Evolutionary conservation across 2,797 vertebrate species (phyloP).

Genomic region (Sparus aurata): DNA sequence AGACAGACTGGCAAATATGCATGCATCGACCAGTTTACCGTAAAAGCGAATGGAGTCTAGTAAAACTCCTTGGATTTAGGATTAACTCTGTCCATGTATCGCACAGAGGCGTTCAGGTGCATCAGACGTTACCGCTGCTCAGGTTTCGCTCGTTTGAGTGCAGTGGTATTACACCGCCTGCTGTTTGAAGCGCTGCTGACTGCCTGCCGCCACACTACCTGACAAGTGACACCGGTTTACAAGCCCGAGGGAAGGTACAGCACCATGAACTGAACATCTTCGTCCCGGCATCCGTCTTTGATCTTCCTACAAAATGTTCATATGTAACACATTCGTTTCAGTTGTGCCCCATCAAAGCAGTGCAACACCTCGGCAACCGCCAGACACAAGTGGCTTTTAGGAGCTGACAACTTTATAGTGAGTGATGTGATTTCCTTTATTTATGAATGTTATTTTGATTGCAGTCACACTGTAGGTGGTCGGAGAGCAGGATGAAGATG

Average conservation of each 20-base stretch:
- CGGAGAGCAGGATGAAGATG: neutral
- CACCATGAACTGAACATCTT: neutral
- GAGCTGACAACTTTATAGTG: neutral
- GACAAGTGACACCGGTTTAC: neutral
- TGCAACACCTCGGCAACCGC: neutral
- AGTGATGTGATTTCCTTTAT: neutral
- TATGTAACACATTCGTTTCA: neutral
- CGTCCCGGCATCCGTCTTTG: neutral
- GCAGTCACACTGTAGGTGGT: neutral
- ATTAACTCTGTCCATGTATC: neutral
- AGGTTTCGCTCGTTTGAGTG: constrained; percentile 7
- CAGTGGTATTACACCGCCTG: neutral
- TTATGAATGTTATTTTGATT: neutral
- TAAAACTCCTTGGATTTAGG: neutral
- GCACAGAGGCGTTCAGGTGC: neutral
- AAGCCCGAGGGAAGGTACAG: too few relatives aligned
- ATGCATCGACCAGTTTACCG: neutral
- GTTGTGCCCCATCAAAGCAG: neutral
- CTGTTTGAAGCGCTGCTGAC: neutral
- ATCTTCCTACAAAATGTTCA: neutral
- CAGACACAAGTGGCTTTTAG: neutral
- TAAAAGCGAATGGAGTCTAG: neutral
- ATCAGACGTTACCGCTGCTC: constrained; percentile 3
- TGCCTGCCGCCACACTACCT: neutral
- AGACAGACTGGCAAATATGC: neutral